Evolutionary conservation across 2,113 vertebrate genomes (phyloP), one percentile per base, ranked within the genome.

Genomic region (Entomyzon cyanotis): DNA sequence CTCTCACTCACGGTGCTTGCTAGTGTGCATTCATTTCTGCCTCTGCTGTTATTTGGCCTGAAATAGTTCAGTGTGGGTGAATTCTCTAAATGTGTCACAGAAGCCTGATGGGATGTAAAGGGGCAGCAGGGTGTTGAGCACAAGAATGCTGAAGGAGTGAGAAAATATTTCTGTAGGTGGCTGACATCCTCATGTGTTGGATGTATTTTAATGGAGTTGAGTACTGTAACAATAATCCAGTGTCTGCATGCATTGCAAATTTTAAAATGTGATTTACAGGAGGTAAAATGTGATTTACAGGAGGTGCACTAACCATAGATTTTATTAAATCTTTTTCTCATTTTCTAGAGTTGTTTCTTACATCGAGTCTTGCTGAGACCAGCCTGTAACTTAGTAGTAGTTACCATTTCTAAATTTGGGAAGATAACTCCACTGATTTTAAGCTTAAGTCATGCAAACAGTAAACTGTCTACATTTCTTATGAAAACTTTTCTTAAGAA

Each of bases 161-260:
- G 76, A 62, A 93, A 76, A 47, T 92, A 68, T 84, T 95, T 94
- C 86, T 85, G 93, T 90, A 95, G 88, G 88, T 89, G 93, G 88
- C 88, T 84, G 44, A 70, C 65, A 71, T 95, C 71, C 84, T 91
- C 47, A 37, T 24, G 41, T 47, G 12, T 28, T 87, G 46, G 30
- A 24, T 49, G 63, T 50, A n/a, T 90, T 94, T 90, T 84, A 59
- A 41, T 84, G 69, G 70, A 53, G 47, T 8, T 49, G 69, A 60
- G 44, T 16, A 3, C 47, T 75, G 8, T 86, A 92, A 52, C 60
- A 90, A 39, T 41, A 74, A 90, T 62, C 52, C 47, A 67, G 59
- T 52, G 78, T 10, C 77, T 71, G 53, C 15, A 2, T 67, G 42
- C 30, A 6, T 47, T 86, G 42, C 35, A 68, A 19, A 89, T 70